Conservation (phyloP, 2,797 vertebrate genomes). For the Decapterus maruadsi region DNA sequence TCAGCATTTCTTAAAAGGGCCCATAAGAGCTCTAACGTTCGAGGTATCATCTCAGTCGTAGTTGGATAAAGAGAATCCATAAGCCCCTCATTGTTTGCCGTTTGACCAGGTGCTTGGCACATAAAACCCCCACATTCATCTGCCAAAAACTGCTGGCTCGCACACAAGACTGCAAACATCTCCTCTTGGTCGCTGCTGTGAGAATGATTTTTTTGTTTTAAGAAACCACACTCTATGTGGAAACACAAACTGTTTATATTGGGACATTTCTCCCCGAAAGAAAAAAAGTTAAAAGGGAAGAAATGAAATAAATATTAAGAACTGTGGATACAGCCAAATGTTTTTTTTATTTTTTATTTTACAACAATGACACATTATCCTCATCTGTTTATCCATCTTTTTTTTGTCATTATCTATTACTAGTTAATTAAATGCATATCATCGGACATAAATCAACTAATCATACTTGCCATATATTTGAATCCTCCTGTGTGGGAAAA, state of each 20-base stretch:
- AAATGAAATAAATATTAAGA: constrained; percentile 17
- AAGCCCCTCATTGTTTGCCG: constrained; percentile 87
- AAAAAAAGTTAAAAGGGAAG: background rate
- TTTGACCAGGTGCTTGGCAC: constrained; percentile 89
- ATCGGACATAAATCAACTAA: constrained; percentile 50
- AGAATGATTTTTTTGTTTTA: constrained; percentile 44
- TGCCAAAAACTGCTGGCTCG: constrained; percentile 84
- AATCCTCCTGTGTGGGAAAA: background rate
- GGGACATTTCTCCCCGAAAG: constrained; percentile 13
- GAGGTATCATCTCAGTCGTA: constrained; percentile 79
- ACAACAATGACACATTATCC: constrained; percentile 15
- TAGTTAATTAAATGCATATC: constrained; percentile 36
- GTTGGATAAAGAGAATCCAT: constrained; percentile 84
- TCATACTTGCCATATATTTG: constrained; percentile 31
- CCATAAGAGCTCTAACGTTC: constrained; percentile 75
- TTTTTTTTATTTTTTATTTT: constrained; percentile 40
- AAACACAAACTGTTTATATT: constrained; percentile 51
- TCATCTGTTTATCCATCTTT: constrained; percentile 20
- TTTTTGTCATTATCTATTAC: constrained; percentile 18
- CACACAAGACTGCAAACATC: constrained; percentile 80
- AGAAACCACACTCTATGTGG: constrained; percentile 34
- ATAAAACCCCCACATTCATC: constrained; percentile 72
- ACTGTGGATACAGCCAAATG: background rate
- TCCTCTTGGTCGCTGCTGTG: constrained; percentile 71
- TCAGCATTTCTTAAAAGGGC: constrained; percentile 79